A percentile compares a stretch with the other conserved stretches of the same genome.
Conservation (phyloP, 1,140 invertebrate species). For the Apis dorsata region DNA sequence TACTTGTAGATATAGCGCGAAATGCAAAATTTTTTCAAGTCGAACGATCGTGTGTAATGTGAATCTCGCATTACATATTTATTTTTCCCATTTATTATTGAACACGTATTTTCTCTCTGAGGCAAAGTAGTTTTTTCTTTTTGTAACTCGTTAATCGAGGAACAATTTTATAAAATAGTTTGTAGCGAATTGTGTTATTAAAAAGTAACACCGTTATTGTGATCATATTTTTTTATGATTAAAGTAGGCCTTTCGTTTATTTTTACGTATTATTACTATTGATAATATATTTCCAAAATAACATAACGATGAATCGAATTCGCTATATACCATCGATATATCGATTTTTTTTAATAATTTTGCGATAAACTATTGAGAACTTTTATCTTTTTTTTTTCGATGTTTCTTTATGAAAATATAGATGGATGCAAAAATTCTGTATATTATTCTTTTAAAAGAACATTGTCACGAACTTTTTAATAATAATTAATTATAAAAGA, state of each 20-base stretch:
- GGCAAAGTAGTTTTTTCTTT: constrained; percentile 40
- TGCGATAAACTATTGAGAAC: too few species aligned
- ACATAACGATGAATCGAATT: background rate
- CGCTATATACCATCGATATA: background rate
- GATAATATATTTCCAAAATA: background rate
- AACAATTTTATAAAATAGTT: constrained; percentile 12
- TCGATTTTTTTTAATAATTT: background rate
- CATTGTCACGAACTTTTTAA: too few species aligned
- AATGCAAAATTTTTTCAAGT: background rate
- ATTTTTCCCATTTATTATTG: constrained; percentile 60
- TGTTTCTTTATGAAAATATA: too few species aligned
- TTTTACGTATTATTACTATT: constrained; percentile 12
- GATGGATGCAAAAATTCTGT: too few species aligned
- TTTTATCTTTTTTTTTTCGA: too few species aligned
- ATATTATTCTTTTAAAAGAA: too few species aligned
- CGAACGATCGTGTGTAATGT: constrained; percentile 20
- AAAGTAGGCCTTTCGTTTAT: constrained; percentile 33
- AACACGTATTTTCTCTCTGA: constrained; percentile 71
- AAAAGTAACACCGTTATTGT: background rate
- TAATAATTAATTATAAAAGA: too few species aligned
- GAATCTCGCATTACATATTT: constrained; percentile 1
- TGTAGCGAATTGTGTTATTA: background rate
- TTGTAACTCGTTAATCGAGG: constrained; percentile 2
- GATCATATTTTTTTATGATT: background rate
- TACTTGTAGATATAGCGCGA: too few species aligned